Conservation (phyloP, 2,888 invertebrate genomes). For the Aleiodes alternator region DNA sequence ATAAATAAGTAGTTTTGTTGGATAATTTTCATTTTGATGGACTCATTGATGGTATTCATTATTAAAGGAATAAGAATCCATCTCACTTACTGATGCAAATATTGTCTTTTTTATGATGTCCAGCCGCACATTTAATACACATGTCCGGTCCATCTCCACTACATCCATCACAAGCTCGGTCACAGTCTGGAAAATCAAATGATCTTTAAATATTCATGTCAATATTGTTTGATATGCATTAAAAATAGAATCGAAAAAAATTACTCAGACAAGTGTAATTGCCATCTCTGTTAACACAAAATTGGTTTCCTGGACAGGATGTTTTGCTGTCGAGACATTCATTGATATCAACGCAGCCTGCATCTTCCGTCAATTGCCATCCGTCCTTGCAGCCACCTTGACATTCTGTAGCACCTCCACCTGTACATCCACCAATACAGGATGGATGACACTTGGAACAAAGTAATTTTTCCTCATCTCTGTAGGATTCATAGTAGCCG, state of each 20-base stretch:
- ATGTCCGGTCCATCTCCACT: constrained; percentile 94
- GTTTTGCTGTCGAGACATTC: constrained; percentile 84
- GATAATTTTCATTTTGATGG: constrained; percentile 10
- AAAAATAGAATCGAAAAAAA: constrained; percentile 31
- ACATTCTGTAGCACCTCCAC: constrained; percentile 84
- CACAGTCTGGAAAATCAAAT: constrained; percentile 79
- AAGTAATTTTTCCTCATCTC: constrained; percentile 84
- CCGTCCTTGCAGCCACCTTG: constrained; percentile 81
- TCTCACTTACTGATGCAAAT: constrained; percentile 83
- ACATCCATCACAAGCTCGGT: constrained; percentile 89
- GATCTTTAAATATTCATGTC: not conserved
- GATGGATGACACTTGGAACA: constrained; percentile 88
- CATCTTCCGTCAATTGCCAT: constrained; percentile 83
- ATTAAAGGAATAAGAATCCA: not conserved
- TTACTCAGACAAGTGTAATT: constrained; percentile 84
- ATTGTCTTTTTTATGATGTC: constrained; percentile 83
- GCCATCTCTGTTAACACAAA: constrained; percentile 93
- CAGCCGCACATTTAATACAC: constrained; percentile 88
- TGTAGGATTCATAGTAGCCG: constrained; percentile 85
- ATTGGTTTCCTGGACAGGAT: constrained; percentile 81
- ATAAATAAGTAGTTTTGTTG: constrained; percentile 34
- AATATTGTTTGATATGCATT: not conserved
- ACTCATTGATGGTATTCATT: too few species aligned
- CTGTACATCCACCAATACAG: constrained; percentile 86
- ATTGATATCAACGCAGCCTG: constrained; percentile 90